These are phyloP conservation scores for Eleutherodactylus coqui DNA, from an alignment of 2,797 vertebrate species.

Conservation along the genomic window DNA sequence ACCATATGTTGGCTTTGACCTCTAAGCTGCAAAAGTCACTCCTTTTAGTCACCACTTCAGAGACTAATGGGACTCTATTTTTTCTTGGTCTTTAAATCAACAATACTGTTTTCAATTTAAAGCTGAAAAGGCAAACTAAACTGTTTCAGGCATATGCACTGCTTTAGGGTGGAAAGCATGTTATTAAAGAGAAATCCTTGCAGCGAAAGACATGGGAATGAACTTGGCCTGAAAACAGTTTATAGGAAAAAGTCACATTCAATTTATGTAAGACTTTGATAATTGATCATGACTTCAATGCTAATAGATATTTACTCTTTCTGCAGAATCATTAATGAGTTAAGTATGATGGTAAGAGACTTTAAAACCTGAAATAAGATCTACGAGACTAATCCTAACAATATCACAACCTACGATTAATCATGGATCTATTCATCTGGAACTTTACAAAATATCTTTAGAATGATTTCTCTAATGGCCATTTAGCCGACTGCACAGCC, in stretches of 20 bases:
- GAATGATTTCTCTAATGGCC: neutral
- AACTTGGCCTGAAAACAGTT: conserved; percentile 36
- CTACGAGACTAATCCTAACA: neutral
- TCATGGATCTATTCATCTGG: neutral
- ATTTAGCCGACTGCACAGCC: neutral
- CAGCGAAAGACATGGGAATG: conserved; percentile 25
- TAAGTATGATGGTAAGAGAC: neutral
- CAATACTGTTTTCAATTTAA: conserved; percentile 53
- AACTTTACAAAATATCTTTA: neutral
- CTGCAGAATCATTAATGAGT: neutral
- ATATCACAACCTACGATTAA: neutral
- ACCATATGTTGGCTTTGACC: neutral
- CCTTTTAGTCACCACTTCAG: neutral
- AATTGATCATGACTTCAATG: conserved; percentile 45
- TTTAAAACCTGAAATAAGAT: neutral
- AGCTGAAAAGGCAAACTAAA: conserved; percentile 48
- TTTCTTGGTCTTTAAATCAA: conserved; percentile 32
- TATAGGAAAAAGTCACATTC: conserved; percentile 35
- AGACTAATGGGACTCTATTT: neutral
- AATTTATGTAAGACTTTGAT: conserved; percentile 43
- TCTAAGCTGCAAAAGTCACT: neutral
- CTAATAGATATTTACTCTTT: conserved; percentile 45
- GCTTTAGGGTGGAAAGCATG: conserved; percentile 47
- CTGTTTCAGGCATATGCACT: conserved; percentile 31
- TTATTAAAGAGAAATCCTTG: conserved; percentile 42